These are phyloP conservation scores for Stenurella melanura DNA, from an alignment of 2,888 invertebrate genomes.

Conservation along the genomic window DNA sequence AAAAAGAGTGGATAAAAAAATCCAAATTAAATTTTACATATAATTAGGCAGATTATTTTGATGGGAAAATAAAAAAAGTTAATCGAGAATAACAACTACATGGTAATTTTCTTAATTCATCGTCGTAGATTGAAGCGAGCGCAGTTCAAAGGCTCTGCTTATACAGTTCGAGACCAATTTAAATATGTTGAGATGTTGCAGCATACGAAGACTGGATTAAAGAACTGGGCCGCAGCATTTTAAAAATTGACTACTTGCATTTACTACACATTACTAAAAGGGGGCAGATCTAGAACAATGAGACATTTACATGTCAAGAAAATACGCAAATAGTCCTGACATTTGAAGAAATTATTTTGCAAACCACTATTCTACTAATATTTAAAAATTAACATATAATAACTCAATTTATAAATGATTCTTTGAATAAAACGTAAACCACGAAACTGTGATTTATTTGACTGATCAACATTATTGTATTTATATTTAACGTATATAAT, in stretches of 20 bases:
- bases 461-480: too few relatives aligned
- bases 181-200: slow-evolving; percentile 45
- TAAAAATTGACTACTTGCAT: slow-evolving; percentile 47
- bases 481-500: too few relatives aligned
- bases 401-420: too few relatives aligned
- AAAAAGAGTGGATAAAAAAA: slow-evolving; percentile 9
- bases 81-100: slow-evolving; percentile 55
- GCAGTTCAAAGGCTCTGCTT: slow-evolving; percentile 31
- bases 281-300: slow-evolving; percentile 1
- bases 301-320: not conserved
- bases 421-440: too few relatives aligned
- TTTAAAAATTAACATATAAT: too few relatives aligned
- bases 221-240: slow-evolving; percentile 42
- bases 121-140: slow-evolving; percentile 53
- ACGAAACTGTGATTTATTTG: too few relatives aligned
- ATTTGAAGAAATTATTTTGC: too few relatives aligned
- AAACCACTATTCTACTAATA: too few relatives aligned
- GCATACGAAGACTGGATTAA: slow-evolving; percentile 48
- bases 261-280: slow-evolving; percentile 11
- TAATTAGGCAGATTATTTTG: slow-evolving; percentile 55
- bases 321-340: not conserved
- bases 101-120: slow-evolving; percentile 59
- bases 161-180: slow-evolving; percentile 45
- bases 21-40: slow-evolving; percentile 55
- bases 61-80: slow-evolving; percentile 53